These are phyloP conservation scores for Centropus bengalensis DNA, from an alignment of 2,113 vertebrate genomes.

Conservation along the genomic window DNA sequence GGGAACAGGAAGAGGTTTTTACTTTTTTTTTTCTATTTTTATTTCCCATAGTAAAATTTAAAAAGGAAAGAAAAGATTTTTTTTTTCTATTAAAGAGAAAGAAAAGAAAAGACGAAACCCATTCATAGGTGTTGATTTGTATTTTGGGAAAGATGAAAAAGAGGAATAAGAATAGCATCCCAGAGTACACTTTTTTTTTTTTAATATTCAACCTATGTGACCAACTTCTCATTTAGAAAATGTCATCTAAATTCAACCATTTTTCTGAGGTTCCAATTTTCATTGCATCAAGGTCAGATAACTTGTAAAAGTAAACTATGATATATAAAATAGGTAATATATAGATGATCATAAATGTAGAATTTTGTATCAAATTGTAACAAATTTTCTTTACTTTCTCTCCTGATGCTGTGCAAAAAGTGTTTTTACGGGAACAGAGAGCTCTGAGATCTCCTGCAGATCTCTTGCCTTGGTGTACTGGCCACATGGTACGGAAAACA, in stretches of 20 bases:
- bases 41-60: background rate
- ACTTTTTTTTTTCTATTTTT: background rate
- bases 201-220: background rate
- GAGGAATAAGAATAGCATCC: background rate
- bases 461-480: background rate
- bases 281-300: background rate
- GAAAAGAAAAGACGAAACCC: background rate
- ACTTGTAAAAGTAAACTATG: background rate
- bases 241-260: background rate
- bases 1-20: background rate
- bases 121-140: background rate
- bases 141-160: background rate
- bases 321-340: background rate
- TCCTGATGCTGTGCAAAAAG: background rate
- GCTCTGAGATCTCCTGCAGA: background rate
- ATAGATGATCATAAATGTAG: background rate
- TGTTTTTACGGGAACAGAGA: background rate
- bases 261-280: background rate
- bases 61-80: background rate
- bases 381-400: background rate
- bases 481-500: rapidly evolving
- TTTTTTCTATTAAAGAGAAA: background rate
- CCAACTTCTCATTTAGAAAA: background rate
- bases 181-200: background rate
- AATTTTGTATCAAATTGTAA: background rate